phyloP scores from a whole-genome alignment of 2,888 invertebrate genomes.

The Ethmia dodecea region DNA sequence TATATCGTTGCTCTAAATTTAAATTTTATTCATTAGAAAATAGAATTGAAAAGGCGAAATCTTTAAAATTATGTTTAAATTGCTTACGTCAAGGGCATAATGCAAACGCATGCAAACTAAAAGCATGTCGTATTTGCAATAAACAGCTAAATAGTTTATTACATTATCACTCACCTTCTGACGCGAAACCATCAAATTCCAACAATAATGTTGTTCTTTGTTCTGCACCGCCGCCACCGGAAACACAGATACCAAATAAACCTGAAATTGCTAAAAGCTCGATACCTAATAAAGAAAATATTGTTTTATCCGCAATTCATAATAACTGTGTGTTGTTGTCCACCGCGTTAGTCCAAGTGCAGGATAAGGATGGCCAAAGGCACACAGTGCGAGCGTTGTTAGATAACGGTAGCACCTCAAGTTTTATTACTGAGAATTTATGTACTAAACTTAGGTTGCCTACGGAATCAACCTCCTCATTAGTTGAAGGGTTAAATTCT shows the following conservation, averaged over 20 bases:
- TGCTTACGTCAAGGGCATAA: constrained; percentile 17
- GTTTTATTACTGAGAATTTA: constrained; percentile 9
- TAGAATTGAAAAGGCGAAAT: constrained; percentile 15
- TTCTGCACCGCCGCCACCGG: not conserved
- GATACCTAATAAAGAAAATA: no score
- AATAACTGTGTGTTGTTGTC: constrained; percentile 6
- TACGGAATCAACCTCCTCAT: constrained; percentile 4
- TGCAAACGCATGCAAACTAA: constrained; percentile 11
- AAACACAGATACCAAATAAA: not conserved
- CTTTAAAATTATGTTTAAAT: constrained; percentile 16
- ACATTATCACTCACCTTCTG: constrained; percentile 1
- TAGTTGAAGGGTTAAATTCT: constrained; percentile 11
- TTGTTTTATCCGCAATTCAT: constrained; percentile 1
- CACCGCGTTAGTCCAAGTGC: constrained; percentile 8
- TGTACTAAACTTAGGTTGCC: not conserved
- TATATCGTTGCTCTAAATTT: constrained; percentile 12
- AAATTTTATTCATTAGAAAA: constrained; percentile 10
- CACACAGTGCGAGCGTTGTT: constrained; percentile 5
- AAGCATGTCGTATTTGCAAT: constrained; percentile 11
- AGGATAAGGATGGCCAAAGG: constrained; percentile 1
- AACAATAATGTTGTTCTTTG: not conserved
- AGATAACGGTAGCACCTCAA: constrained; percentile 13
- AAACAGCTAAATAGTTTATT: constrained; percentile 12
- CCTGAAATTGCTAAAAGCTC: not conserved
- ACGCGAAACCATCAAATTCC: not conserved